Evolutionary conservation across 1,140 invertebrate species (phyloP).

Genomic region (Bursaphelenchus mucronatus): DNA sequence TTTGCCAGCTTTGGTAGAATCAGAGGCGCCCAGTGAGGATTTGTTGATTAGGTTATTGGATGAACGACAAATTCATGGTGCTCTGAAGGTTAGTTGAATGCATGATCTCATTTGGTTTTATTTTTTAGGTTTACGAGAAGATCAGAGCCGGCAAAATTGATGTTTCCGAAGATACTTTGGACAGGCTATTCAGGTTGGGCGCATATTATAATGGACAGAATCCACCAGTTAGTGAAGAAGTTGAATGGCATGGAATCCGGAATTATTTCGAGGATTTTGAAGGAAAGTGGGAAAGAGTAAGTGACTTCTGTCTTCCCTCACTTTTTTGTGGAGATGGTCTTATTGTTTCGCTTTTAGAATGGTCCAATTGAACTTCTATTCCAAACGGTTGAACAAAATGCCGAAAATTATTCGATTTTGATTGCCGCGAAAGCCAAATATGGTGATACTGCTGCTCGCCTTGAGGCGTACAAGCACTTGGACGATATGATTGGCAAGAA

Average conservation of each 20-base stretch:
- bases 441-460: neutral
- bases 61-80: conserved; percentile 31
- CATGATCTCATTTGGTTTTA: too few relatives aligned
- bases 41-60: conserved; percentile 31
- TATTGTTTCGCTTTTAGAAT: conserved; percentile 9
- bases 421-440: conserved; percentile 40
- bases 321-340: neutral
- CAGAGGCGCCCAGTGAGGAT: conserved; percentile 21
- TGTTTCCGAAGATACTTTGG: conserved; percentile 25
- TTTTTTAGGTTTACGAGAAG: conserved; percentile 22
- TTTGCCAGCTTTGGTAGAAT: conserved; percentile 35
- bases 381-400: conserved; percentile 29
- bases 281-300: conserved; percentile 11
- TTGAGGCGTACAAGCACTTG: neutral
- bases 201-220: conserved; percentile 44
- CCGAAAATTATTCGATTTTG: conserved; percentile 33
- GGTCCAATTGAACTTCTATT: conserved; percentile 41
- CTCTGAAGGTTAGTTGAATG: conserved; percentile 20
- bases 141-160: conserved; percentile 25
- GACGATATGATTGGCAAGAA: conserved; percentile 5
- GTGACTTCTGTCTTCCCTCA: neutral
- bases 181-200: conserved; percentile 30
- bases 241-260: conserved; percentile 45
- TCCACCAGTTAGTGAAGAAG: conserved; percentile 31
- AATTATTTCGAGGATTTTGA: conserved; percentile 19